These are phyloP conservation scores for Lumbricus terrestris DNA, from an alignment of 2,888 invertebrate genomes.

Conservation along the genomic window DNA sequence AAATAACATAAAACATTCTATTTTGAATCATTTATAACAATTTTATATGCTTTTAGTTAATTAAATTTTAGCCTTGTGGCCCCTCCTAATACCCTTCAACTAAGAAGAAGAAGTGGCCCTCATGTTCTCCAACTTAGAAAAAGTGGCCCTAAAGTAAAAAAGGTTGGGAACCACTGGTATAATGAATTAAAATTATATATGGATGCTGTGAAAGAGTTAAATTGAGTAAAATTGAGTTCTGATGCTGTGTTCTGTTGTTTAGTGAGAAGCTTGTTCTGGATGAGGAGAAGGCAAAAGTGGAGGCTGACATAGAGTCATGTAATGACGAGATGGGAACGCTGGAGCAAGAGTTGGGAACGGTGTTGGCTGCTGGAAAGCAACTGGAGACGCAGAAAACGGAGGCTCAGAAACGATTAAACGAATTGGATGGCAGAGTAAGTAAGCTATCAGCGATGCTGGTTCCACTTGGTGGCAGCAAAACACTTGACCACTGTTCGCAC, in stretches of 20 bases:
- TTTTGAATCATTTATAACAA: too few relatives aligned
- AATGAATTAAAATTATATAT: not conserved
- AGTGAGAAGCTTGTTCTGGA: conserved; percentile 72
- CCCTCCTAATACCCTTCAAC: too few relatives aligned
- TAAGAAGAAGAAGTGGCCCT: too few relatives aligned
- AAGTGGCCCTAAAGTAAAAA: too few relatives aligned
- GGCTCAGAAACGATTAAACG: conserved; percentile 91
- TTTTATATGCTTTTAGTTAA: too few relatives aligned
- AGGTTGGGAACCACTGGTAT: too few relatives aligned
- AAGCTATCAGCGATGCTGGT: not conserved
- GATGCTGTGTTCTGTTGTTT: not conserved
- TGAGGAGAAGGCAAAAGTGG: conserved; percentile 83
- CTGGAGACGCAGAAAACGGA: conserved; percentile 76
- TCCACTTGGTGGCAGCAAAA: not conserved
- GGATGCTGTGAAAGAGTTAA: not conserved
- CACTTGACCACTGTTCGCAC: too few relatives aligned
- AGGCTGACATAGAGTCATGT: conserved; percentile 86
- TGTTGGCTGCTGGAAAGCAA: conserved; percentile 90
- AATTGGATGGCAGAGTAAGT: conserved; percentile 87
- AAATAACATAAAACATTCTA: too few relatives aligned
- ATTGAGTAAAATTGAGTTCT: not conserved
- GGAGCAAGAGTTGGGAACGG: conserved; percentile 88
- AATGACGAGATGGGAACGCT: conserved; percentile 85
- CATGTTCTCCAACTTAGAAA: too few relatives aligned
- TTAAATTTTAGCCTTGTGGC: too few relatives aligned